Conservation (phyloP, 2,113 vertebrate genomes). For the Colossoma macropomum region DNA sequence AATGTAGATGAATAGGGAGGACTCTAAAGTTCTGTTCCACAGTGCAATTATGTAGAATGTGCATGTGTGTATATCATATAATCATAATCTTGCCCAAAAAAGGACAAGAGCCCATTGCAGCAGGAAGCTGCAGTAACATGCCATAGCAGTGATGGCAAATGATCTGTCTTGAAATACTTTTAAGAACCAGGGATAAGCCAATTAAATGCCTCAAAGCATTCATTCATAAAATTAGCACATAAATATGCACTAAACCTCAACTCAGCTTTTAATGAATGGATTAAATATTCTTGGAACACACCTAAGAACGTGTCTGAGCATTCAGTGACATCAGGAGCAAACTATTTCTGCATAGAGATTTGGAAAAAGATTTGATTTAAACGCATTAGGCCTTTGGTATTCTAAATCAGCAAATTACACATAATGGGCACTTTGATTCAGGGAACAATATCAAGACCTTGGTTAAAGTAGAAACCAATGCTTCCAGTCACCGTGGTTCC, state of each 20-base stretch:
- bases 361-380: background rate
- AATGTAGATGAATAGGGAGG: background rate
- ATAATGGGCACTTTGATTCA: constrained; percentile 34
- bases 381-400: background rate
- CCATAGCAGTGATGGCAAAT: background rate
- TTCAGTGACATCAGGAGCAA: background rate
- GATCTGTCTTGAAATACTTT: background rate
- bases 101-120: too few relatives aligned
- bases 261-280: background rate
- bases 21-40: background rate
- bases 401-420: constrained; percentile 23
- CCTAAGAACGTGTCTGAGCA: constrained; percentile 5
- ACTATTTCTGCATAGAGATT: background rate
- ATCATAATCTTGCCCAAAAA: too few relatives aligned
- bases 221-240: background rate
- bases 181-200: background rate
- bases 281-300: background rate
- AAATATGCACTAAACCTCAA: constrained; percentile 23
- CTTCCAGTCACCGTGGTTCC: constrained; percentile 72
- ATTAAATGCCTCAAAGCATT: background rate
- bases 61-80: background rate
- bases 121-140: background rate
- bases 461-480: constrained; percentile 56
- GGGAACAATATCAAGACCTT: constrained; percentile 62
- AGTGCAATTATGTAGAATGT: background rate